These are phyloP conservation scores for Brachionus plicatilis DNA, from an alignment of 1,140 invertebrate species.

Conservation along the genomic window DNA sequence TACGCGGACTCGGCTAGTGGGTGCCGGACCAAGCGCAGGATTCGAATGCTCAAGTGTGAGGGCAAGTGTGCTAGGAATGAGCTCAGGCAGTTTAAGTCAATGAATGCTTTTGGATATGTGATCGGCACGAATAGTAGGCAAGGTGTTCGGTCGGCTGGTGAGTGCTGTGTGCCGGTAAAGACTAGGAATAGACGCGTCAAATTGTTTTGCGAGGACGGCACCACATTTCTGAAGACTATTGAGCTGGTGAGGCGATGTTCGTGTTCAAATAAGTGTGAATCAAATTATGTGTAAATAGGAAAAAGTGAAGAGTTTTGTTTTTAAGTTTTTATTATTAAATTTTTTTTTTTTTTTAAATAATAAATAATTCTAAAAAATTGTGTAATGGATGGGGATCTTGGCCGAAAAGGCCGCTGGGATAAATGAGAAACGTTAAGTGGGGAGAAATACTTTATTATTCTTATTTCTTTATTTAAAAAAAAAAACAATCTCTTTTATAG, in stretches of 20 bases:
- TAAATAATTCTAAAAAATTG: neutral
- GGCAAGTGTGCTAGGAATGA: constrained; percentile 42
- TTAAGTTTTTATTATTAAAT: neutral
- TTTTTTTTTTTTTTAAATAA: neutral
- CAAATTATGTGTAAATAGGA: neutral
- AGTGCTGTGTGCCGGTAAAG: constrained; percentile 79
- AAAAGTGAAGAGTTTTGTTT: neutral
- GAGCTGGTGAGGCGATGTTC: constrained; percentile 85
- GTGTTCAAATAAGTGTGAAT: constrained; percentile 46
- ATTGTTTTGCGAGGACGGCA: constrained; percentile 82
- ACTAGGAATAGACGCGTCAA: constrained; percentile 86
- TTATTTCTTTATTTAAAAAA: too few relatives aligned
- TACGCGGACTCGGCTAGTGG: constrained; percentile 49
- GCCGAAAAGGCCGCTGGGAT: too few relatives aligned
- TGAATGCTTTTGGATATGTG: neutral
- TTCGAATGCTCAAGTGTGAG: constrained; percentile 49
- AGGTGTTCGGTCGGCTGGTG: constrained; percentile 46
- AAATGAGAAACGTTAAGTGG: too few relatives aligned
- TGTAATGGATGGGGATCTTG: too few relatives aligned
- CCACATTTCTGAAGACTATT: constrained; percentile 85
- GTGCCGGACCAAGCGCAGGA: constrained; percentile 47
- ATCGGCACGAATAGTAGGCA: constrained; percentile 1
- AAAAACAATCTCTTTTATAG: too few relatives aligned
- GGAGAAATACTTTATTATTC: too few relatives aligned
- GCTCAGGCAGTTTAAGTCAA: neutral